Evolutionary conservation across 2,888 invertebrate species (phyloP).

Genomic region (Stratiomys singularior): DNA sequence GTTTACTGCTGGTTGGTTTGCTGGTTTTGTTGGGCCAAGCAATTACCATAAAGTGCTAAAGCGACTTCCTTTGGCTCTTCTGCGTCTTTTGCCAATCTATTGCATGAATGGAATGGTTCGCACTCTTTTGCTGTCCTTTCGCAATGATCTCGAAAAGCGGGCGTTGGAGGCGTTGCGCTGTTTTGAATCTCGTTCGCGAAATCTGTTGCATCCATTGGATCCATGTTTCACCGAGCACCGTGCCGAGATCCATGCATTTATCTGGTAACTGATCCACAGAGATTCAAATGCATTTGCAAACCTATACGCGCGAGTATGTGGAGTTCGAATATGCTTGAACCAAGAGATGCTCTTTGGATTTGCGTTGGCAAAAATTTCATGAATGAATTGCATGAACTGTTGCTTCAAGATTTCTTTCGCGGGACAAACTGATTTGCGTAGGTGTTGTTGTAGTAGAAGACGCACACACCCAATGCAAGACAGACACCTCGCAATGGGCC

Average conservation of each 20-base stretch:
- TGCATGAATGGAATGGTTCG: neutral
- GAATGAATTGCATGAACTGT: conserved; percentile 50
- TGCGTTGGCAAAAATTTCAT: conserved; percentile 50
- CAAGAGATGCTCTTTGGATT: conserved; percentile 6
- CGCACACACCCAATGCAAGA: neutral
- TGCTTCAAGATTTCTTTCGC: conserved; percentile 34
- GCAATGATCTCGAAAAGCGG: neutral
- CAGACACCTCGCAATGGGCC: neutral
- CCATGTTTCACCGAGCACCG: neutral
- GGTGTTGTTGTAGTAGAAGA: conserved; percentile 26
- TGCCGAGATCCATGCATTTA: neutral
- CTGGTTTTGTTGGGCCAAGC: neutral
- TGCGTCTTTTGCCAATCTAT: conserved; percentile 9
- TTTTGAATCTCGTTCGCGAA: neutral
- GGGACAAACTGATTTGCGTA: neutral
- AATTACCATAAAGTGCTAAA: conserved; percentile 38
- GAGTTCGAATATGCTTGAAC: neutral
- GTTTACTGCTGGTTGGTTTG: too few relatives aligned
- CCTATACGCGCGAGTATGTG: neutral
- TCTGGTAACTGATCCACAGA: neutral
- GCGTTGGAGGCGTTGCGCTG: conserved; percentile 12
- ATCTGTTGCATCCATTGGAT: neutral
- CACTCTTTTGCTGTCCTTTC: neutral
- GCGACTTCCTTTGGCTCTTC: conserved; percentile 8
- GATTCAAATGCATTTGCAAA: neutral